Evolutionary conservation across 2,888 invertebrate species (phyloP).

Genomic region (Sceliomorpha sp.): DNA sequence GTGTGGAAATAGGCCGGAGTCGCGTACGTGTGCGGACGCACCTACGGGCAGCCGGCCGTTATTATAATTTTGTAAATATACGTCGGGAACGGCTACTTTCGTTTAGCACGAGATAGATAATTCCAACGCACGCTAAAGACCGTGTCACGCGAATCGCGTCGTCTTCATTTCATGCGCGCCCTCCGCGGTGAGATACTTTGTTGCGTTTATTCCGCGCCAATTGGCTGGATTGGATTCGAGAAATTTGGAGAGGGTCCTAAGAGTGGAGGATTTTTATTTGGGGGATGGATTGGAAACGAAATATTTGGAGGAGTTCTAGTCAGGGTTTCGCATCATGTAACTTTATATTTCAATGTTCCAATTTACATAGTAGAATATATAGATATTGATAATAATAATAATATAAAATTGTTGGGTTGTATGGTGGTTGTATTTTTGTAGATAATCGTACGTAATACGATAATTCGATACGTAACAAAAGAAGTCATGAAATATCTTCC

Average conservation of each 20-base stretch:
- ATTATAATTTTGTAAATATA: conserved; percentile 53
- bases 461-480: conserved; percentile 13
- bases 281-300: no score
- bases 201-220: conserved; percentile 35
- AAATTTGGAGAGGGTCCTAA: no score
- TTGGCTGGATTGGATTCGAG: conserved; percentile 20
- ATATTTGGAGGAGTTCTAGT: no score
- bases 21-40: conserved; percentile 48
- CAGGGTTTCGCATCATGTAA: no score
- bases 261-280: conserved; percentile 30
- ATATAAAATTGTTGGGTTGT: no score
- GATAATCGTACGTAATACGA: conserved; percentile 3
- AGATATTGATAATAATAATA: no score
- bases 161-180: conserved; percentile 40
- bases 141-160: conserved; percentile 52
- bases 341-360: no score
- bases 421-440: no score
- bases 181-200: conserved; percentile 8
- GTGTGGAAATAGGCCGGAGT: conserved; percentile 32
- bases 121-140: conserved; percentile 49
- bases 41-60: conserved; percentile 48
- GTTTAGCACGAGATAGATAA: conserved; percentile 52
- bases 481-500: no score
- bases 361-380: no score
- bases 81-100: conserved; percentile 54